phyloP scores from a whole-genome alignment of 2,113 vertebrate species.

The Poeciliopsis retropinna region DNA sequence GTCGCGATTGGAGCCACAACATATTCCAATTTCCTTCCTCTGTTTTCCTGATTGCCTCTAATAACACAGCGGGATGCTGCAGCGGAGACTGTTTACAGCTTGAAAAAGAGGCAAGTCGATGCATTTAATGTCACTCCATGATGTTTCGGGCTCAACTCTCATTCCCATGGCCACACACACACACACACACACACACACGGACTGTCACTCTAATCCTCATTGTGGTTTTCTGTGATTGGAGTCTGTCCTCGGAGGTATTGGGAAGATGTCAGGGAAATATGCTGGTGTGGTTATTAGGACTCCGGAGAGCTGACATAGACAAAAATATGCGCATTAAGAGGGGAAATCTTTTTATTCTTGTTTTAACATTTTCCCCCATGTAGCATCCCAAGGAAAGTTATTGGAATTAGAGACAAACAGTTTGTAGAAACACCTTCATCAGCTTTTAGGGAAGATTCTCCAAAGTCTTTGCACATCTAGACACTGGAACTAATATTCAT shows the following conservation, averaged over 20 bases:
- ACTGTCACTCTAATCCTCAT: conserved; percentile 44
- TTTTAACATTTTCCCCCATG: not conserved
- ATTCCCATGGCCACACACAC: not conserved
- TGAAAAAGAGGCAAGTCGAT: conserved; percentile 46
- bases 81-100: conserved; percentile 50
- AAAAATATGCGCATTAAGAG: conserved; percentile 17
- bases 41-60: conserved; percentile 49
- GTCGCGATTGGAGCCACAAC: conserved; percentile 62
- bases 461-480: too few relatives aligned
- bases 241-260: conserved; percentile 31
- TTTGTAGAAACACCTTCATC: not conserved
- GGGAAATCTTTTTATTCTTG: not conserved
- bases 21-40: conserved; percentile 52
- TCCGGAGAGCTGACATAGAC: conserved; percentile 24
- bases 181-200: not conserved
- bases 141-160: conserved; percentile 31
- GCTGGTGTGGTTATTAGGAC: conserved; percentile 23
- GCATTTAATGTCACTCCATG: conserved; percentile 55
- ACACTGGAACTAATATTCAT: too few relatives aligned
- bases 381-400: too few relatives aligned
- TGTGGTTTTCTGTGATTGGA: conserved; percentile 26
- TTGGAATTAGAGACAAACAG: too few relatives aligned
- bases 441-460: not conserved
- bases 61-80: conserved; percentile 49
- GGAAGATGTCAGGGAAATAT: conserved; percentile 28